Conservation (phyloP, 2,888 invertebrate genomes). For the Cremastobaeus sp. region DNA sequence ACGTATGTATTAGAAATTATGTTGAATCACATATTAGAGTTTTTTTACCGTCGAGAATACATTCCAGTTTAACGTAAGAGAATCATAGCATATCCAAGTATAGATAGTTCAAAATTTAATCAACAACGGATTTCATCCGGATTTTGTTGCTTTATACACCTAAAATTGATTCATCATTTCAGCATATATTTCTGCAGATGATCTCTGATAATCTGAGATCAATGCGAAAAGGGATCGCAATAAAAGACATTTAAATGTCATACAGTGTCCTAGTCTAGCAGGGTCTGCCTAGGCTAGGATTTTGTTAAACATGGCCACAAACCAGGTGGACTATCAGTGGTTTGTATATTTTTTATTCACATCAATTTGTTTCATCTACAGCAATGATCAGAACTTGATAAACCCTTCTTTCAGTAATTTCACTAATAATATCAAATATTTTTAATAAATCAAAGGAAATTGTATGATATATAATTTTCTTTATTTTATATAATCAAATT, state of each 20-base stretch:
- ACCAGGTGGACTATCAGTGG: conserved; percentile 80
- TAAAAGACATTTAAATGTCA: conserved; percentile 73
- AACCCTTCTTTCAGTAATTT: background rate
- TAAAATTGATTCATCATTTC: conserved; percentile 18
- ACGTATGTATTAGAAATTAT: too few relatives aligned
- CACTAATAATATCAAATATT: background rate
- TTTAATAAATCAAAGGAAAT: too few relatives aligned
- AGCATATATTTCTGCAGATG: conserved; percentile 69
- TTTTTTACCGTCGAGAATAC: too few relatives aligned
- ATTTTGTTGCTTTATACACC: too few relatives aligned
- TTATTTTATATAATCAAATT: too few relatives aligned
- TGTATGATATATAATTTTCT: too few relatives aligned
- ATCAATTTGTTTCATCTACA: too few relatives aligned
- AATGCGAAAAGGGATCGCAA: conserved; percentile 66
- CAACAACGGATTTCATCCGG: background rate
- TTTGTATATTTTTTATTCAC: conserved; percentile 66
- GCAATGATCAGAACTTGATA: too few relatives aligned
- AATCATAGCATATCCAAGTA: too few relatives aligned
- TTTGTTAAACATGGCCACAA: conserved; percentile 78
- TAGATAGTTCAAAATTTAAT: background rate
- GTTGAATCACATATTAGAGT: too few relatives aligned
- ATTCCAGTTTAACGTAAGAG: too few relatives aligned
- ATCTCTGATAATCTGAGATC: conserved; percentile 70
- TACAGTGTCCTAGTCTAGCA: conserved; percentile 72
- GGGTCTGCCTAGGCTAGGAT: conserved; percentile 73